Base-by-base conservation (phyloP, 2,888 invertebrate genomes). In the Hydraecia micacea region DNA sequence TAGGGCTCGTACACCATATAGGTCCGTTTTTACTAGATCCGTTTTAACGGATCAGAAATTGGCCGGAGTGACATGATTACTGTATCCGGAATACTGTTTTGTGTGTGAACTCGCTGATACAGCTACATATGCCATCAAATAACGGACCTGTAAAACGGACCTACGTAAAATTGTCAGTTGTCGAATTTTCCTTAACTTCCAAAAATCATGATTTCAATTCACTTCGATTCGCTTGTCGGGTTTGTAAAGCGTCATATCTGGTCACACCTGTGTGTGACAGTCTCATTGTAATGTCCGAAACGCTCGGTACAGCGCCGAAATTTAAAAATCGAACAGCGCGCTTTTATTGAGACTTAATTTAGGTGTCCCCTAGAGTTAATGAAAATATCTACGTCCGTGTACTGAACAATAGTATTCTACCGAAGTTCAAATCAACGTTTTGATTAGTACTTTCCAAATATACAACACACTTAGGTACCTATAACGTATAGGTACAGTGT, bases 161-260 rank as follows among this genome's bases (percentile, higher is more conserved):
- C n/a, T n/a, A 63, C n/a, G 36, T 63, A 18, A 55, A 49, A 73
- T 73, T 11, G 13, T 13, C 11, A 36, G 36, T n/a, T 25, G 15
- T 21, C 4, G 0, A 69, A 63, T 68, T 84, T 74, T 73, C 36
- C 52, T 42, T 39, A 9, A 58, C 42, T 73, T n/a, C 18, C 32
- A 32, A 32, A 32, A 32, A 32, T 32, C 32, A 32, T 1, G 32
- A 32, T 32, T 32, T 32, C 2, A 32, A 32, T 32, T 32, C 32
- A 32, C 32, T n/a, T n/a, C n/a, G n/a, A 11, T 42, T 67, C 3
- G 21, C 7, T 21, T 7, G 13, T 46, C 46, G 13, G 13, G 21
- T 28, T 67, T 42, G 18, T n/a, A n/a, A 6, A 42, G 42, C n/a
- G 36, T 15, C 15, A 39, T 8, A 15, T 65, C 36, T 66, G 25